Percentiles rank a stretch among this genome's conserved stretches.
Evolutionary conservation across 2,113 vertebrate genomes (phyloP).

Genomic region (Leptocoma aspasia): DNA sequence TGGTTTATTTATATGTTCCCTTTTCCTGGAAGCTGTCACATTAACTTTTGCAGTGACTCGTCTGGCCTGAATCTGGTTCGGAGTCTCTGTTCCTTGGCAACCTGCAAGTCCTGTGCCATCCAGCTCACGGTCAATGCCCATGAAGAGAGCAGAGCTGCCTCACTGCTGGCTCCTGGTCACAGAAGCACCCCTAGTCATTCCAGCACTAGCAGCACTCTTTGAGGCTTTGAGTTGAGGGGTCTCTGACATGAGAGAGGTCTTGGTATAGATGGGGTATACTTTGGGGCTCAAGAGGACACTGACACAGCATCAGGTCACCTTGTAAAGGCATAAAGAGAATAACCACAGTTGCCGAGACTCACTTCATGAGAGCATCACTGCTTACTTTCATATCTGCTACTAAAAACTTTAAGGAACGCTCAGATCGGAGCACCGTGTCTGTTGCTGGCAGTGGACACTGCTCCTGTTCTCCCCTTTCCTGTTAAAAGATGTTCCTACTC

Average conservation of each 20-base stretch:
- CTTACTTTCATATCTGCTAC: constrained; percentile 7
- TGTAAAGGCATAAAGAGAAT: constrained; percentile 9
- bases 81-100: constrained; percentile 37
- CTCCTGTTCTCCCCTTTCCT: constrained; percentile 1
- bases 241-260: constrained; percentile 4
- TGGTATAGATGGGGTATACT: not conserved
- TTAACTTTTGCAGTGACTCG: constrained; percentile 50
- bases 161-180: not conserved
- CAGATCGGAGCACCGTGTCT: constrained; percentile 39
- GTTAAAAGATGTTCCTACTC: not conserved
- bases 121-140: not conserved
- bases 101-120: not conserved
- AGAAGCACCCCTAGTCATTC: not conserved
- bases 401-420: constrained; percentile 2
- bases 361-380: not conserved
- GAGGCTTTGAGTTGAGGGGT: constrained; percentile 29
- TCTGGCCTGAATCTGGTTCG: constrained; percentile 23
- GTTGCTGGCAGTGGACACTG: constrained; percentile 70
- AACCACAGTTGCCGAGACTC: constrained; percentile 23
- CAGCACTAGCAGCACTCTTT: constrained; percentile 31
- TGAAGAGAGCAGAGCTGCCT: constrained; percentile 43
- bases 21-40: constrained; percentile 28
- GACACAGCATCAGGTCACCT: not conserved
- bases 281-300: not conserved
- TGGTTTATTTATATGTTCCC: constrained; percentile 69